phyloP scores from a whole-genome alignment of 2,797 vertebrate genomes.

The Amniataba percoides region DNA sequence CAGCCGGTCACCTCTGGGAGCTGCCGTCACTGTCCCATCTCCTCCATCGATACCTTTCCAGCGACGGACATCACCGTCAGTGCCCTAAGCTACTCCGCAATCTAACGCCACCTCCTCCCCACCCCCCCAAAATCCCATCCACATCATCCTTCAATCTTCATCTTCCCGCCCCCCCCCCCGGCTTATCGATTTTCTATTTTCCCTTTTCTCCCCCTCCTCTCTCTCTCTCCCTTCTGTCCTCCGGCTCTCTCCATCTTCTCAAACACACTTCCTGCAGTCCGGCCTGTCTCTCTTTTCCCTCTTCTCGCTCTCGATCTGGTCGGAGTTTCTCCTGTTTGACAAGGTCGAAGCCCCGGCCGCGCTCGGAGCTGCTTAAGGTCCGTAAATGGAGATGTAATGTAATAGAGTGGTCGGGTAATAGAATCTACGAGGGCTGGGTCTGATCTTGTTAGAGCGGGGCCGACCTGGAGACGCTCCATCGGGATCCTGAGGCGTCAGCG shows the following conservation, averaged over 20 bases:
- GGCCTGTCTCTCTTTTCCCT: constrained; percentile 48
- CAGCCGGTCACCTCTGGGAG: constrained; percentile 52
- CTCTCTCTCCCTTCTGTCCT: constrained; percentile 31
- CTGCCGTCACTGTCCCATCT: constrained; percentile 31
- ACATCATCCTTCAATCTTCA: constrained; percentile 84
- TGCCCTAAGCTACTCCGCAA: constrained; percentile 64
- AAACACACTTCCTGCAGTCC: constrained; percentile 64
- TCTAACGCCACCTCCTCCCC: constrained; percentile 61
- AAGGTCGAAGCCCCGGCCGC: constrained; percentile 81
- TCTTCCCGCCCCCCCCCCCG: constrained; percentile 70
- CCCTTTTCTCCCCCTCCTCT: constrained; percentile 50
- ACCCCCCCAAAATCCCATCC: constrained; percentile 71
- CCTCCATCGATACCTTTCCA: constrained; percentile 62
- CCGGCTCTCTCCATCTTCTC: constrained; percentile 68
- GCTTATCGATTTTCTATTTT: constrained; percentile 85
- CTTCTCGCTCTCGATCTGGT: constrained; percentile 66
- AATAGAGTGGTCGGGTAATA: constrained; percentile 85
- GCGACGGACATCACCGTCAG: constrained; percentile 57
- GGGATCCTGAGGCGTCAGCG: constrained; percentile 57
- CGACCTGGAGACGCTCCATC: constrained; percentile 71
- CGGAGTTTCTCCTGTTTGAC: constrained; percentile 83
- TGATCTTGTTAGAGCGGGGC: constrained; percentile 83
- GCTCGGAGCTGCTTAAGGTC: constrained; percentile 82
- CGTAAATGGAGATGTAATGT: constrained; percentile 88
- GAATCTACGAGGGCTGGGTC: constrained; percentile 83